phyloP scores from a whole-genome alignment of 2,797 vertebrate genomes.

The Macropodus opercularis region DNA sequence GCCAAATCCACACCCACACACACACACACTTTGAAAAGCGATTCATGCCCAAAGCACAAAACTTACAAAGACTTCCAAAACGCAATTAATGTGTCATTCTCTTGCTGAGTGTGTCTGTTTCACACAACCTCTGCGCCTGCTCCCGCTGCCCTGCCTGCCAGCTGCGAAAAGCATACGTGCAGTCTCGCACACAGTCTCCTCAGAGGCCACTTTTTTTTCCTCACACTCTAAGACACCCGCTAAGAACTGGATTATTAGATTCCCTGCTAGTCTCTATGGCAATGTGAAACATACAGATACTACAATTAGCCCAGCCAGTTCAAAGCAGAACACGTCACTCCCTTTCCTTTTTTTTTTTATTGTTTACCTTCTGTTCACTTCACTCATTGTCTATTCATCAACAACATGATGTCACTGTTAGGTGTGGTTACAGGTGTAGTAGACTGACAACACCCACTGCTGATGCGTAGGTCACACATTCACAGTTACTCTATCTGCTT shows the following conservation, averaged over 20 bases:
- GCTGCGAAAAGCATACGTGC: conserved; percentile 65
- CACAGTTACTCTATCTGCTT: neutral
- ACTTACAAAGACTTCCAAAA: neutral
- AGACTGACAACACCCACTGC: neutral
- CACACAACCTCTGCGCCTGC: conserved; percentile 1
- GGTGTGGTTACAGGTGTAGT: neutral
- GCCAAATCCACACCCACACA: no score
- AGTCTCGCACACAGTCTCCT: conserved; percentile 56
- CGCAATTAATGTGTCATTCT: conserved; percentile 5
- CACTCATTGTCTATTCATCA: neutral
- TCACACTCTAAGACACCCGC: conserved; percentile 11
- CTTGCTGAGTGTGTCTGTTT: neutral
- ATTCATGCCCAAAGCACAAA: neutral
- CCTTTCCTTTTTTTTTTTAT: neutral
- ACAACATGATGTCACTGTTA: neutral
- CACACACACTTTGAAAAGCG: conserved; percentile 1
- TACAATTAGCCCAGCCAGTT: no score
- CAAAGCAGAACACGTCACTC: no score
- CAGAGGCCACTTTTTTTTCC: conserved; percentile 17
- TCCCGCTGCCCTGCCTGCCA: conserved; percentile 27
- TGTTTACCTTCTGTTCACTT: neutral
- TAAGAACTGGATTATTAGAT: conserved; percentile 17
- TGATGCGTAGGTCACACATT: neutral
- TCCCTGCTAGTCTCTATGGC: neutral
- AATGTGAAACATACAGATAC: neutral